A percentile compares a stretch with the other conserved stretches of the same genome.
Evolutionary conservation across 2,888 invertebrate species (phyloP).

Genomic region (Limnephilus auricula): DNA sequence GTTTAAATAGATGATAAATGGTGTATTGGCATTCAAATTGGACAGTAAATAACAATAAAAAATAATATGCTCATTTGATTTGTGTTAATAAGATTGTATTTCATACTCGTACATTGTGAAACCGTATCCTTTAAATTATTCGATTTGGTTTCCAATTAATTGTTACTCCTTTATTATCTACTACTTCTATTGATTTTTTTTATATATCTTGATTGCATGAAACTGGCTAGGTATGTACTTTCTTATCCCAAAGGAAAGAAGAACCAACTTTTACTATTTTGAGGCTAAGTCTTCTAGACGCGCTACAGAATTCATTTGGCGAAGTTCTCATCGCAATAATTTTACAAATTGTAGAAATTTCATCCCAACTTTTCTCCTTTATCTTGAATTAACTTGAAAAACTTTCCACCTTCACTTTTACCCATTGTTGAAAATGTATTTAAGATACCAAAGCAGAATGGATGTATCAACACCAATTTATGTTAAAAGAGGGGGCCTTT

Average conservation of each 20-base stretch:
- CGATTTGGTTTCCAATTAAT: too few species aligned
- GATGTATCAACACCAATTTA: neutral
- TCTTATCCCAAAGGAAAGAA: neutral
- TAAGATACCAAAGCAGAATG: neutral
- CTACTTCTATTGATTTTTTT: neutral
- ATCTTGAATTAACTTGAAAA: neutral
- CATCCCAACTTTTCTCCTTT: neutral
- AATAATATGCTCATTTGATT: too few species aligned
- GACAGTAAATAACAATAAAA: neutral
- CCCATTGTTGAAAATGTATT: neutral
- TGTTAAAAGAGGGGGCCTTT: neutral
- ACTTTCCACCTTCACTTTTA: neutral
- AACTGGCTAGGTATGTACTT: neutral
- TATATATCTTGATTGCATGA: neutral
- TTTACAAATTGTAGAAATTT: slow-evolving; percentile 16
- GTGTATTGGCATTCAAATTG: neutral
- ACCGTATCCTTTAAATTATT: too few species aligned
- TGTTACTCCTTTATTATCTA: too few species aligned
- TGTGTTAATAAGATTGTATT: too few species aligned
- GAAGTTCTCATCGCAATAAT: slow-evolving; percentile 2
- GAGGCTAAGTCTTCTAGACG: neutral
- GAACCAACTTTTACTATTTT: neutral
- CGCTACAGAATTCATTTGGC: neutral
- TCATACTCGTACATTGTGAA: too few species aligned
- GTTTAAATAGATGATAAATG: neutral